Evolutionary conservation across 2,888 invertebrate species (phyloP), one percentile per base, ranked within the genome.

Genomic region (Cabera pusaria): DNA sequence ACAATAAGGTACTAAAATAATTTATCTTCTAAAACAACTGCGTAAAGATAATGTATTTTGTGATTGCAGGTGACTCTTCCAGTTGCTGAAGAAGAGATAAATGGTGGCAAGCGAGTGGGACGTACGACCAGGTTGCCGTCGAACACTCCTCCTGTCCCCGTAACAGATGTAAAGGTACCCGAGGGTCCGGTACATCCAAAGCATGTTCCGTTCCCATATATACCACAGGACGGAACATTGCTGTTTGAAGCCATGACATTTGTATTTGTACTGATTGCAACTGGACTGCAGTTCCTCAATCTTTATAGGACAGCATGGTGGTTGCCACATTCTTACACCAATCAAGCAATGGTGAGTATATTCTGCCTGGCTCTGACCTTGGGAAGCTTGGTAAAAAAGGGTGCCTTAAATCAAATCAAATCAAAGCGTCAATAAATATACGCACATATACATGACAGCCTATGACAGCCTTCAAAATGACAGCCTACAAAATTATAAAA

Each of bases 231-330:
- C 56, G 93, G 94, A 28, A 95, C 96, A 53, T 73, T 98, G 26
- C 87, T 94, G 31, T 98, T 97, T 85, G 98, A 98, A 80, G 84
- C 93, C 1, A 91, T 97, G 64, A 94, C 97, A 71, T 94, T 97
- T 72, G 79, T 94, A 5, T 96, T 96, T 70, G 94, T 94, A 0
- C 77, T 94, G 11, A 90, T 95, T 22, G 93, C 95, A 0, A 93
- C 96, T 9, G 94, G 93, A 34, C 90, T 98, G 36, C 99, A 99
- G 83, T 97, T 98, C 71, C 90, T 99, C 21, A 97, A 99, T 85
- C 90, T 99, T 18, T 99, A 99, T 71, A 93, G 97, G 56, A 98
- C 97, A 1, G 95, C 97, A 6, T 99, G 98, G 98, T 99, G 99
- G 99, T 79, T 98, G 32, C 97, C 98, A 0, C 94, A 98, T 70